Base-by-base conservation (phyloP, 2,888 invertebrate species). In the Platycheirus rosarum region DNA sequence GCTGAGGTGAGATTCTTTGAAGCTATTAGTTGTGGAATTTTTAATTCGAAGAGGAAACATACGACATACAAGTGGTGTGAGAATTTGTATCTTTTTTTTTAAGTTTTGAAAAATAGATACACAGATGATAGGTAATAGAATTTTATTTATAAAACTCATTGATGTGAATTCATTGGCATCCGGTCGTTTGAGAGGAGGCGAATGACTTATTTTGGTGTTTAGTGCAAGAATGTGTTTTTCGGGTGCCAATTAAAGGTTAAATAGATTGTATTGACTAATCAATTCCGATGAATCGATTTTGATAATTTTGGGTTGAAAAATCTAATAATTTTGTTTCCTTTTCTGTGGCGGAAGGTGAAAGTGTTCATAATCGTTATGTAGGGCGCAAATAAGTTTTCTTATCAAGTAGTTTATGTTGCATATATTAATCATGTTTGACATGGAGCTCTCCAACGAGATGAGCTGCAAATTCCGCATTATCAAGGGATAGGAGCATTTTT, bases 1-100 rank as follows among this genome's bases (percentile, higher is more conserved):
- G 26, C 40, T 73, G 73, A 78, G 71, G 71, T 78, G 77, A 66
- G 75, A 74, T 79, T 69, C 69, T 51, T 63, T 75, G 57, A 57
- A 46, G 69, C 66, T 78, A 60, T 76, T 76, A 70, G 76, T 70
- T 69, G 69, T 57, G 69, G 74, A 68, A 74, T 62, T 69, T 80
- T 57, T 14, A 55, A 20, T 65, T 62, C 62, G 70, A 57, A 80
- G 66, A 76, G 76, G 76, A 80, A 80, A 76, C 46, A 65, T 49
- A 40, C 70, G 70, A 76, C 80, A 75, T 3, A 57, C 14, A 9
- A 29, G 46, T 32, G 23, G 53, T 46, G 35, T 23, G 26, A 37
- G 18, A 57, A 49, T 23, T 32, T 9, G 23, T 46, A 18, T 20
- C 26, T 14, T 42, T 14, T 51, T 35, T 32, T 51, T 11, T 23